Base-by-base conservation (phyloP, 2,888 invertebrate genomes). In the Aphodius granarius region DNA sequence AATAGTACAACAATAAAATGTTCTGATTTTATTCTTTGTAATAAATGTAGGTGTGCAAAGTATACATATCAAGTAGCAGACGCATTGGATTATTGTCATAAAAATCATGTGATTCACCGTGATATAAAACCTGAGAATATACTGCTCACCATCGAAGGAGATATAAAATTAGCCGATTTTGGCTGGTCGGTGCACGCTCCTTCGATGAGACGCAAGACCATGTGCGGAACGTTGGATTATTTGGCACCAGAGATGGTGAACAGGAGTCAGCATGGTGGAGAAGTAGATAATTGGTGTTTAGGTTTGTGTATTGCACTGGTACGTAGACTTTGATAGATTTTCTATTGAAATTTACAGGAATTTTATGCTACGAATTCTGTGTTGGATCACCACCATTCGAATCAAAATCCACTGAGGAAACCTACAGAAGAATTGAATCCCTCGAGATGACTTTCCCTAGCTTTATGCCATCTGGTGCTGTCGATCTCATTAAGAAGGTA, bases 161-260 rank as follows among this genome's bases (percentile, higher is more conserved):
- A n/a, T n/a, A n/a, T n/a, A n/a, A n/a, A n/a, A n/a, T n/a, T n/a
- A n/a, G n/a, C n/a, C n/a, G n/a, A n/a, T n/a, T n/a, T n/a, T n/a
- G n/a, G n/a, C 95, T 95, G n/a, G n/a, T n/a, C n/a, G n/a, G n/a
- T n/a, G n/a, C n/a, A n/a, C n/a, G n/a, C n/a, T n/a, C n/a, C n/a
- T 4, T 93, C 94, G 83, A 87, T 74, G 83, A 94, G 94, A 83
- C 92, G 97, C 63, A 93, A 93, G 81, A 98, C 98, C 0, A 91
- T 98, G 89, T 98, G 98, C 83, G 98, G 98, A 0, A 98, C 98
- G 98, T 98, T n/a, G n/a, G n/a, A n/a, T n/a, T n/a, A n/a, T n/a
- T n/a, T n/a, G n/a, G n/a, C n/a, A n/a, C n/a, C n/a, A 6, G 99
- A 99, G 89, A 99, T 99, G 97, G 92, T 99, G 5, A 92, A 93